Evolutionary conservation across 2,888 invertebrate species (phyloP).

Genomic region (Aleiodes testaceus): DNA sequence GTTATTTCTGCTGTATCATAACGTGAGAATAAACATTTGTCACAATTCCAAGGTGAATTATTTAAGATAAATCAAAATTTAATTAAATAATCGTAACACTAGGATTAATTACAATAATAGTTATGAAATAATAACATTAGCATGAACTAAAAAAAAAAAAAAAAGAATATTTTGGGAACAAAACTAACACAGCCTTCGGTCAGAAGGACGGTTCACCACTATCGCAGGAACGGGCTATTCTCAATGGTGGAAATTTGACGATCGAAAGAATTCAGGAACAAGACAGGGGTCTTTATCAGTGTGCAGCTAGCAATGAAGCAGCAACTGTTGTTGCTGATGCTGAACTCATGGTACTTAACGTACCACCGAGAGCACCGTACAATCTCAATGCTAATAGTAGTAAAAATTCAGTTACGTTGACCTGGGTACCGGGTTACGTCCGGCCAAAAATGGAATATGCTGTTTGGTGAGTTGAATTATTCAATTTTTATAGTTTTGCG

Average conservation of each 20-base stretch:
- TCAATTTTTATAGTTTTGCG: background rate
- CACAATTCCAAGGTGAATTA: constrained; percentile 42
- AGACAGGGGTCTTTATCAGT: constrained; percentile 91
- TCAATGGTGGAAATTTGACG: constrained; percentile 86
- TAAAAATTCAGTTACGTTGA: constrained; percentile 82
- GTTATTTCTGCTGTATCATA: constrained; percentile 33
- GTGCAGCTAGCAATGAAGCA: constrained; percentile 89
- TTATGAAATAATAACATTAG: constrained; percentile 2
- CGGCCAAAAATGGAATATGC: constrained; percentile 86
- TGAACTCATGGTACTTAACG: constrained; percentile 88
- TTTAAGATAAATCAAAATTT: constrained; percentile 25
- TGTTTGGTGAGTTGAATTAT: constrained; percentile 78
- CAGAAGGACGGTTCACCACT: constrained; percentile 85
- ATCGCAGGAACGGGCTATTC: constrained; percentile 79
- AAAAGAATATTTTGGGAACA: constrained; percentile 29
- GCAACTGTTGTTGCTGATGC: constrained; percentile 87
- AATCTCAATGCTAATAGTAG: constrained; percentile 86
- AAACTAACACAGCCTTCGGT: constrained; percentile 46
- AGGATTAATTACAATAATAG: constrained; percentile 9
- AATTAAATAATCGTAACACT: constrained; percentile 12
- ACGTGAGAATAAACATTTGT: constrained; percentile 38
- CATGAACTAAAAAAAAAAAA: constrained; percentile 24
- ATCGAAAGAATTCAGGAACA: constrained; percentile 86
- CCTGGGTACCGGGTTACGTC: constrained; percentile 89
- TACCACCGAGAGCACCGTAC: constrained; percentile 92